Conservation (phyloP, 2,797 vertebrate species). For the Odontamblyopus lacepedii region DNA sequence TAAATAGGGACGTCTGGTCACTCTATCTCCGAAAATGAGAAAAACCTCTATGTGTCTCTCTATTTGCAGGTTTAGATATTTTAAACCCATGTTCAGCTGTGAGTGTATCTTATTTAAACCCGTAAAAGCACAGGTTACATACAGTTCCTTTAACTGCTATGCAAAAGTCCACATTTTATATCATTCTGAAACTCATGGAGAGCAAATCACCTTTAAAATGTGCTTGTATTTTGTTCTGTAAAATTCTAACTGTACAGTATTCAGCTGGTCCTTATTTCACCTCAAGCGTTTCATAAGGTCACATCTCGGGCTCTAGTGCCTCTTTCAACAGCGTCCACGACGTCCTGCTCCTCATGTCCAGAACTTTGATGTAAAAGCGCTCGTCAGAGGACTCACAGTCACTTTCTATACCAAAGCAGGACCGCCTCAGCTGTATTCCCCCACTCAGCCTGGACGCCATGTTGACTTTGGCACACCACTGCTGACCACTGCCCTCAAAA, state of each 20-base stretch:
- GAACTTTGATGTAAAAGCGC: slow-evolving; percentile 43
- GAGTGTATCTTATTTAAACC: too few relatives aligned
- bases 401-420: slow-evolving; percentile 67
- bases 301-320: slow-evolving; percentile 67
- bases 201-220: background rate
- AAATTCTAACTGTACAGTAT: background rate
- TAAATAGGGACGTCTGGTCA: too few relatives aligned
- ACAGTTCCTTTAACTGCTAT: too few relatives aligned
- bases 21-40: too few relatives aligned
- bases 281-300: too few relatives aligned
- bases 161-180: too few relatives aligned
- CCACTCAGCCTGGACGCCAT: slow-evolving; percentile 58
- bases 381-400: slow-evolving; percentile 36
- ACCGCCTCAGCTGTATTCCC: slow-evolving; percentile 41
- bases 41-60: too few relatives aligned
- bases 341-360: slow-evolving; percentile 34
- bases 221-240: background rate
- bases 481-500: slow-evolving; percentile 70
- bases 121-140: too few relatives aligned
- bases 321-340: slow-evolving; percentile 15
- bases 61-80: too few relatives aligned
- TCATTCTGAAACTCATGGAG: too few relatives aligned
- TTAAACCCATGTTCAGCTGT: too few relatives aligned
- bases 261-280: too few relatives aligned
- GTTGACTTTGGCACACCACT: slow-evolving; percentile 70